These are phyloP conservation scores for Synanthedon myopaeformis DNA, from an alignment of 2,888 invertebrate species.

Conservation along the genomic window DNA sequence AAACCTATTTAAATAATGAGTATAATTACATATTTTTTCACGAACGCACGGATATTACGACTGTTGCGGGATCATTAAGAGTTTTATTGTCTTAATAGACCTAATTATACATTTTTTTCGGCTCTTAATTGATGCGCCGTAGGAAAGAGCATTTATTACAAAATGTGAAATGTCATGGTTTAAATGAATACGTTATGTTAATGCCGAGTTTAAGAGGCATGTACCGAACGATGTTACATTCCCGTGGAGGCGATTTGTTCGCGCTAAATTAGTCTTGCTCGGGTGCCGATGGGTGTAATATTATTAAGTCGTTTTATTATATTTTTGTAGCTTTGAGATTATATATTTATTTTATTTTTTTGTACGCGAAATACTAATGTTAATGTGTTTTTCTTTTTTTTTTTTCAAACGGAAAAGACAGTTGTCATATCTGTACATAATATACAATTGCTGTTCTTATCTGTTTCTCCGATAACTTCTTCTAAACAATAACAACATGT, in stretches of 20 bases:
- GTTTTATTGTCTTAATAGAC: conserved; percentile 70
- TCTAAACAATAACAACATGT: no score
- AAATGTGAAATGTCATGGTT: conserved; percentile 70
- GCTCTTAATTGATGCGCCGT: conserved; percentile 65
- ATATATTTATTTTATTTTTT: background rate
- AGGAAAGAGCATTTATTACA: conserved; percentile 65
- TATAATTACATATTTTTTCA: conserved; percentile 69
- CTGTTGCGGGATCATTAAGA: conserved; percentile 69
- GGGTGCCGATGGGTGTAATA: conserved; percentile 48
- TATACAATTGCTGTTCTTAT: no score
- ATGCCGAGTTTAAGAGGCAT: conserved; percentile 56
- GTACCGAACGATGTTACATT: conserved; percentile 50
- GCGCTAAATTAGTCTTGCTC: conserved; percentile 58
- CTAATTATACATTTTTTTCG: conserved; percentile 71
- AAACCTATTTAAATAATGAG: conserved; percentile 70
- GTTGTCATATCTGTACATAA: no score
- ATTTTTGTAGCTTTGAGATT: background rate
- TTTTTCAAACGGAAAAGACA: background rate
- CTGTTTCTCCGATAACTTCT: no score
- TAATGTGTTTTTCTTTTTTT: background rate
- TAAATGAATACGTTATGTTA: conserved; percentile 67
- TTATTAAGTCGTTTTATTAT: conserved; percentile 25
- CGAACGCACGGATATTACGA: conserved; percentile 63
- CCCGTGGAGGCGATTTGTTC: conserved; percentile 56
- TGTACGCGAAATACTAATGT: background rate